Evolutionary conservation across 2,888 invertebrate species (phyloP), one percentile per base, ranked within the genome.

Genomic region (Chaitophorus viminalis): DNA sequence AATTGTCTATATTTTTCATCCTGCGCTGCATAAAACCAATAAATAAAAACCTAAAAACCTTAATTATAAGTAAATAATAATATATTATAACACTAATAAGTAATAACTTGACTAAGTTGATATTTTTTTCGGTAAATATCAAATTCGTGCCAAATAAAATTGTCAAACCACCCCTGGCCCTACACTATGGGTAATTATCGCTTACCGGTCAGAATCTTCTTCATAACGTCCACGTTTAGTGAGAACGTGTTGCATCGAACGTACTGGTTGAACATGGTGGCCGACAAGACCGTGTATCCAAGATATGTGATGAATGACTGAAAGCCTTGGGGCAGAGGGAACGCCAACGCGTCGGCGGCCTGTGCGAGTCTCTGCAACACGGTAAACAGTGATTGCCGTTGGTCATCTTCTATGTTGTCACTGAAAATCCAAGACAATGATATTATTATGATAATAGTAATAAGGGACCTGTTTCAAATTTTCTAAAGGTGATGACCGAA

Each of bases 251-350:
- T 95, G n/a, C 89, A 89, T 90, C 95, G 94, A 88, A 96, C 95
- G 91, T 97, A 96, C 91, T 97, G 97, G 90, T 96, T 91, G 91
- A 97, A 97, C 91, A 95, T 94, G 89, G 95, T 93, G 91, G 95
- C 96, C 52, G 94, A 93, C 89, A 97, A 92, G 39, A 95, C 94
- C 90, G 95, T 93, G 92, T 96, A 96, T 1, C 96, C 97, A 85
- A 97, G 93, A 91, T 96, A 96, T 3, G 97, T 95, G 91, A 97
- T 96, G 92, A 97, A 97, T 8, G 97, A 96, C 31, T 95, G 95
- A 91, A 97, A 97, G 25, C 97, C 97, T 91, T 96, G 95, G 21
- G 97, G 97, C 89, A 96, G 92, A 0, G 96, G 96, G 91, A 95
- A 97, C 54, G 96, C 96, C 89, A 96, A 93, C 6, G 94, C 94